A percentile compares a stretch with the other conserved stretches of the same genome.
Conservation (phyloP, 1,140 invertebrate genomes). For the Brachionus paranguensis region DNA sequence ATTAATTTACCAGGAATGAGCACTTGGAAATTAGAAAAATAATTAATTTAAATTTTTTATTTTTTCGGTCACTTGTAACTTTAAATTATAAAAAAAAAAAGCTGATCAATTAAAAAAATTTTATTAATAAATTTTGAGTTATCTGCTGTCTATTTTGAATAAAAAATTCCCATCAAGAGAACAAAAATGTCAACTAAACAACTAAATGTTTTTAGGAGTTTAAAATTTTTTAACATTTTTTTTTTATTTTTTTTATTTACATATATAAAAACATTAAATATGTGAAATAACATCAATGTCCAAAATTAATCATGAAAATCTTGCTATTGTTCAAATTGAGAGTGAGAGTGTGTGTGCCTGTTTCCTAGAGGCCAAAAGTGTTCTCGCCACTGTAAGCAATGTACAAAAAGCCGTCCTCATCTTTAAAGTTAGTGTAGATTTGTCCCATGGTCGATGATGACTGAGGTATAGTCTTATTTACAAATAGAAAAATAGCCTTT, state of each 20-base stretch:
- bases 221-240: neutral
- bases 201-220: neutral
- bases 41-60: no score
- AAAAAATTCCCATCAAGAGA: neutral
- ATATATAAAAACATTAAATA: neutral
- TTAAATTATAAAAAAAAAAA: neutral
- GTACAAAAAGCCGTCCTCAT: slow-evolving; percentile 95
- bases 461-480: slow-evolving; percentile 57
- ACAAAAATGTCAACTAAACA: neutral
- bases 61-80: no score
- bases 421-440: slow-evolving; percentile 76
- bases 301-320: neutral
- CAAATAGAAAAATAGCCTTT: slow-evolving; percentile 59
- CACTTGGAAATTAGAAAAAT: no score
- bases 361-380: slow-evolving; percentile 73
- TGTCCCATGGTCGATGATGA: slow-evolving; percentile 93
- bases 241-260: neutral
- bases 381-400: slow-evolving; percentile 99
- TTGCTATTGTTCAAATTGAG: neutral
- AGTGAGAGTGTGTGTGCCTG: neutral
- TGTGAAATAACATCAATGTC: neutral
- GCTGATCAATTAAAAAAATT: neutral
- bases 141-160: neutral
- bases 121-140: neutral
- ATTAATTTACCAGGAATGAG: no score